phyloP scores from a whole-genome alignment of 2,113 vertebrate species.

The Symphodus melops region DNA sequence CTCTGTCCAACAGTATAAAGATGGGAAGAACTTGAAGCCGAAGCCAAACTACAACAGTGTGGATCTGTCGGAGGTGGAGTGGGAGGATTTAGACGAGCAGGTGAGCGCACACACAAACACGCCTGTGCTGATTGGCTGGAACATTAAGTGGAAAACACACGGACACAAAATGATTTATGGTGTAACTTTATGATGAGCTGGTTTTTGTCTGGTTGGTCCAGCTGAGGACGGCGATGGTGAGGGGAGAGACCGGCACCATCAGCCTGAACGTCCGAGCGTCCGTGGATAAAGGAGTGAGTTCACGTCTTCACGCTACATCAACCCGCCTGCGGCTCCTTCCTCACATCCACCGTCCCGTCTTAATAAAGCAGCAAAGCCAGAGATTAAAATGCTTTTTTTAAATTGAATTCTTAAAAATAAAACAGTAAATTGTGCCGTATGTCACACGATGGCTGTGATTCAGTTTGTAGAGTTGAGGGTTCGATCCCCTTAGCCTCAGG shows the following conservation, averaged over 20 bases:
- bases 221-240: slow-evolving; percentile 96
- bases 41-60: slow-evolving; percentile 99
- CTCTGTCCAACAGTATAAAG: slow-evolving; percentile 86
- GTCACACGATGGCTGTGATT: no score
- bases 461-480: no score
- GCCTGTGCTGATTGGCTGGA: neutral
- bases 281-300: slow-evolving; percentile 91
- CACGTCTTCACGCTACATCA: no score
- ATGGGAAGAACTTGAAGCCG: slow-evolving; percentile 92
- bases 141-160: no score
- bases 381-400: no score
- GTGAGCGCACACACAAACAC: slow-evolving; percentile 69
- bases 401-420: no score
- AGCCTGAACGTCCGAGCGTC: slow-evolving; percentile 88
- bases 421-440: no score
- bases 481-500: no score
- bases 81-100: slow-evolving; percentile 91
- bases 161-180: no score
- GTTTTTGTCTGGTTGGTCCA: slow-evolving; percentile 44
- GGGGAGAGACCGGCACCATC: slow-evolving; percentile 89
- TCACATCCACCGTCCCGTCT: no score
- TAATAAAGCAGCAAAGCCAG: no score
- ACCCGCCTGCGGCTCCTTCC: no score
- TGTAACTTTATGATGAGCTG: neutral
- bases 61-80: slow-evolving; percentile 95